Evolutionary conservation across 30 jellyfish, hydroid and myxozoan genomes (phyloP), one percentile per base, ranked within the genome.

Genomic region (Nemopilema nomurai): DNA sequence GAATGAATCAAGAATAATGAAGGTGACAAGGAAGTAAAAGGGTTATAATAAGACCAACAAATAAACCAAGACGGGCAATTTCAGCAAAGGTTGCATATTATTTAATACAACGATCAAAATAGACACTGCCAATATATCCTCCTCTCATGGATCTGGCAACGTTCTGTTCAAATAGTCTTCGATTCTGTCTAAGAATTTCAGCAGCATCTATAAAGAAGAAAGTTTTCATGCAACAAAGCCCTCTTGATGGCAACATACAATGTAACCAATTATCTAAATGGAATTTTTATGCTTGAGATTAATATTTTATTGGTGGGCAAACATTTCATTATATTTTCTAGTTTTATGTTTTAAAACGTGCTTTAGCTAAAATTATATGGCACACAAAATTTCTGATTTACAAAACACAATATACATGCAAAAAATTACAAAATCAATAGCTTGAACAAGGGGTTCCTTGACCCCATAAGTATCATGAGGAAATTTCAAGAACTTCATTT

Each of bases 131-230:
- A 66, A 94, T 84, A 78, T 94, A 94, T 8, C 99, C 99, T 0
- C 99, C 99, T 25, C 99, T 63, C 99, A 94, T 89, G n/a, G 99
- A 90, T 64, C 99, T 76, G 27, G 91, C 91, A 16, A 94, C 99
- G 73, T 94, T 94, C 76, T 94, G 99, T 69, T 94, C 99, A 78
- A 94, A 94, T 18, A 89, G 78, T 32, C 97, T 67, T 49, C 99
- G 90, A 63, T 94, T 94, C 50, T 94, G 99, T 49, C 99, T 96
- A 71, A 94, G 71, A 1, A 90, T 97, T 80, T 94, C 99, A 22
- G 99, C 99, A 51, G 99, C 99, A 33, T 94, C 99, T 94, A 71
- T 21, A 69, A 70, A 7, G 28, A 1, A 53, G 49, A 77, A 25
- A 13, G 6, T 41, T 41, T 41, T 41, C 57, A 41, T 41, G 57